Percentiles rank a stretch among this genome's conserved stretches.
Conservation (phyloP, 2,797 vertebrate genomes). For the Clarias fuscus region DNA sequence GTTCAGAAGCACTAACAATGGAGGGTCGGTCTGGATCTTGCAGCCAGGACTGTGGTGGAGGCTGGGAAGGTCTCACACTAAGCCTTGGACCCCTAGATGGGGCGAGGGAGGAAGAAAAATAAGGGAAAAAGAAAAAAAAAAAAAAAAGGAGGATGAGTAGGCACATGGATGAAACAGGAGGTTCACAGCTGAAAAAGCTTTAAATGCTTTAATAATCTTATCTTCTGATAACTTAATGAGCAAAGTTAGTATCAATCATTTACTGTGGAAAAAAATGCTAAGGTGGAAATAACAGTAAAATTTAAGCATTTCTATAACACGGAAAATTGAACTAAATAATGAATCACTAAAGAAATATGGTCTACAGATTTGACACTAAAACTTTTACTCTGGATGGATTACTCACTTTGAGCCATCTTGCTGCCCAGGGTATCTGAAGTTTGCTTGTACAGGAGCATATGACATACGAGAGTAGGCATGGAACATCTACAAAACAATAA, state of each 20-base stretch:
- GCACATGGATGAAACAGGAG: neutral
- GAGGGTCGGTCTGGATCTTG: slow-evolving; percentile 91
- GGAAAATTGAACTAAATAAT: neutral
- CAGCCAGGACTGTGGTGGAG: slow-evolving; percentile 81
- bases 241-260: neutral
- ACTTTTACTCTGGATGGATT: slow-evolving; percentile 1
- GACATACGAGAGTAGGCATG: slow-evolving; percentile 91
- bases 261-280: neutral
- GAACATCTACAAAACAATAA: slow-evolving; percentile 82
- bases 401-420: slow-evolving; percentile 88
- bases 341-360: neutral
- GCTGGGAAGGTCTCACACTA: slow-evolving; percentile 72
- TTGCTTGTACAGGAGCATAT: slow-evolving; percentile 82
- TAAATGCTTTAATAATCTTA: neutral
- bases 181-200: neutral
- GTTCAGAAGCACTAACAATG: slow-evolving; percentile 92
- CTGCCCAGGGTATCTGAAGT: slow-evolving; percentile 81
- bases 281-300: too few relatives aligned
- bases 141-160: neutral
- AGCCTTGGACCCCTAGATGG: slow-evolving; percentile 76
- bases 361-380: neutral
- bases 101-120: too few relatives aligned
- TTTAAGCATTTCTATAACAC: neutral
- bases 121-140: slow-evolving; percentile 4
- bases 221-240: neutral